These are phyloP conservation scores for Cephalopachus bancanus DNA, from an alignment of 2,797 vertebrate genomes.

Conservation along the genomic window DNA sequence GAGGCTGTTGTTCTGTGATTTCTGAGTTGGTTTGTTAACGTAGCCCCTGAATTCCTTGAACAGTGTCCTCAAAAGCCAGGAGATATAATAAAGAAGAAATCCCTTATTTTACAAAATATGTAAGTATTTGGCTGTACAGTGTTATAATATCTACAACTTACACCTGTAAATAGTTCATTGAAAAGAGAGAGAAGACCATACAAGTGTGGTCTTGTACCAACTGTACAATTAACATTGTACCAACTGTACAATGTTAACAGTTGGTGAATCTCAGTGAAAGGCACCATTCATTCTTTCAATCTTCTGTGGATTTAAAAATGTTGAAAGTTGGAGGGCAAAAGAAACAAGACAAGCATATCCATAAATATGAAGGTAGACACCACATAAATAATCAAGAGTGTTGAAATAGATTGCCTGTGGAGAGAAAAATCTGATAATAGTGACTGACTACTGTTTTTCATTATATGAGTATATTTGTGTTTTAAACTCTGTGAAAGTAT, in stretches of 20 bases:
- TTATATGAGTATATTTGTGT: neutral
- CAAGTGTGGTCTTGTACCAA: no score
- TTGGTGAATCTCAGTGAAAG: neutral
- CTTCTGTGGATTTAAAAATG: neutral
- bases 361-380: neutral
- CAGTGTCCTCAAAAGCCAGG: neutral
- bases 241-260: slow-evolving; percentile 20
- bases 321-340: neutral
- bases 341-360: neutral
- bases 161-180: neutral
- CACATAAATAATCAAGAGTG: neutral
- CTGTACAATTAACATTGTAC: no score
- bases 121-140: neutral
- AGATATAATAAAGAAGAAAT: neutral
- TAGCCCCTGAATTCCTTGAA: neutral
- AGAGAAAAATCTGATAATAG: neutral
- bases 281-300: neutral
- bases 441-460: neutral
- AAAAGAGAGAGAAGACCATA: neutral
- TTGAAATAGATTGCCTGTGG: slow-evolving; percentile 14
- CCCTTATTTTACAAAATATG: neutral
- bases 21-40: neutral
- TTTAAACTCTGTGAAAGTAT: neutral
- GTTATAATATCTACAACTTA: neutral
- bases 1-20: neutral